Percentiles rank a stretch among this genome's conserved stretches.
Conservation (phyloP, 2,113 vertebrate species). For the Hemichromis elongatus region DNA sequence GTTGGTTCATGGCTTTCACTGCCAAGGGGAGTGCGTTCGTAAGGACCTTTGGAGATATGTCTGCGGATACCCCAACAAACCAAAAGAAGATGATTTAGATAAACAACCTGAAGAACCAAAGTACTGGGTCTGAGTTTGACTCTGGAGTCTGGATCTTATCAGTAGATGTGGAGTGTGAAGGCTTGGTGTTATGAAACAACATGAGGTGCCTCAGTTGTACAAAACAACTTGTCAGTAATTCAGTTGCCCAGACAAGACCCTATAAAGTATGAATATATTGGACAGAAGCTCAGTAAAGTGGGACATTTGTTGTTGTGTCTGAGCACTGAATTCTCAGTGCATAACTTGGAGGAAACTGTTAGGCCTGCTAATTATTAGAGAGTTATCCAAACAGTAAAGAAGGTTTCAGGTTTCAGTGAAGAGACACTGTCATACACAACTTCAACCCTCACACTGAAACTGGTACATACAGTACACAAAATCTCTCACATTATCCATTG, state of each 20-base stretch:
- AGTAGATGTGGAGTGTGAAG: not conserved
- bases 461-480: too few relatives aligned
- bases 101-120: not conserved
- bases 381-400: too few relatives aligned
- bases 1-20: not conserved
- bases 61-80: not conserved
- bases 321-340: too few relatives aligned
- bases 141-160: not conserved
- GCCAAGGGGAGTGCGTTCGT: not conserved
- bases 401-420: too few relatives aligned
- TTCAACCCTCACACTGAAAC: too few relatives aligned
- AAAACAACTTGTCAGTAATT: not conserved
- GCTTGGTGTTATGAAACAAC: not conserved
- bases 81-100: not conserved
- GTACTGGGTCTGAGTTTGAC: not conserved
- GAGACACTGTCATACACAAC: too few relatives aligned
- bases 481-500: too few relatives aligned
- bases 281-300: too few relatives aligned
- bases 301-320: too few relatives aligned
- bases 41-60: not conserved
- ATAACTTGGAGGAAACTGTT: too few relatives aligned
- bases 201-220: not conserved
- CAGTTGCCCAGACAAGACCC: not conserved
- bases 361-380: too few relatives aligned
- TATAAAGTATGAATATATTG: not conserved